Evolutionary conservation across 1,140 invertebrate species (phyloP), one percentile per base, ranked within the genome.

Genomic region (Geopemphigus sp.): DNA sequence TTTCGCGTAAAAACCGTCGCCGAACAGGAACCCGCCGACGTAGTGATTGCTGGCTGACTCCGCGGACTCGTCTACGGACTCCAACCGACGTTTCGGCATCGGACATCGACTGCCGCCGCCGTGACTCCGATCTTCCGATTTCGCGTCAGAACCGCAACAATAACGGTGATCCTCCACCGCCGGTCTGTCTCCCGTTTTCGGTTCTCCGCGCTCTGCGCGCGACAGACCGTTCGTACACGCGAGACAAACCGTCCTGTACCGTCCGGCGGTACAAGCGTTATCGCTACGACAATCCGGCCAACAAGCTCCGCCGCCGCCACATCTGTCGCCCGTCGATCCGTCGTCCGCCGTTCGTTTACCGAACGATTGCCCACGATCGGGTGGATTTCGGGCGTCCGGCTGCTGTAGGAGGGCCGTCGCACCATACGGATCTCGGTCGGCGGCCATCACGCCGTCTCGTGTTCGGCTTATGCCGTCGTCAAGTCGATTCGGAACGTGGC

Each of bases 11-110:
- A 22, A 63, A n/a, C 32, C 14, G 15, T 78, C 39, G 6, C 74
- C 39, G 14, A 63, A 78, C 15, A 78, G 8, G n/a, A 12, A 78
- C 5, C 74, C 74, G 0, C 74, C 74, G 3, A 63, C 22, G 22
- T 78, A 78, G 11, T 45, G 19, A 15, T 50, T 26, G n/a, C n/a
- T 57, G 8, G 68, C n/a, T 14, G 63, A 19, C 19, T 72, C 68
- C 10, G 17, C 17, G 1, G 8, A 8, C 24, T 72, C 68, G 11
- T 54, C 68, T 17, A 72, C 68, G 3, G 68, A 72, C 1, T 54
- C 68, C 47, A 72, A 54, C 0, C 24, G 15, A 5, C 50, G 17
- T 72, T 72, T 72, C 0, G 47, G n/a, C 3, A 14, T 19, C 3
- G 26, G 6, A 24, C 24, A 2, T 3, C 26, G 39, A 24, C n/a